Evolutionary conservation across 1,140 invertebrate species (phyloP).

Genomic region (Melipona quadrifasciata): DNA sequence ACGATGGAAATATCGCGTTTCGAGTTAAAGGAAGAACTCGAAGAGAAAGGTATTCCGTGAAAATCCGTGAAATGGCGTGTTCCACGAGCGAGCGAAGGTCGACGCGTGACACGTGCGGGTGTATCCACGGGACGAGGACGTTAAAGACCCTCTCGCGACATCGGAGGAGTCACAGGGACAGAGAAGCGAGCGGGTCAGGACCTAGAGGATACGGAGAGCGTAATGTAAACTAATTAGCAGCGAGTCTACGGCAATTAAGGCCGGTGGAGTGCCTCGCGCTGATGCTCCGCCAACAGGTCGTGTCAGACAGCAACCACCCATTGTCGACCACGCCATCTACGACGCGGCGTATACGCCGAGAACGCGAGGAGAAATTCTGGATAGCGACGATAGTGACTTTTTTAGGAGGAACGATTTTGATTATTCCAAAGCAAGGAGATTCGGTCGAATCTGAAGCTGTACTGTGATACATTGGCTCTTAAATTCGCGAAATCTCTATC

Average conservation of each 20-base stretch:
- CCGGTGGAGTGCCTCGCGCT: slow-evolving; percentile 76
- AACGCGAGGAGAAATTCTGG: neutral
- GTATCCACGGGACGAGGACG: slow-evolving; percentile 39
- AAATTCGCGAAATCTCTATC: too few species aligned
- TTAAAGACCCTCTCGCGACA: slow-evolving; percentile 75
- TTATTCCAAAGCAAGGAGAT: too few species aligned
- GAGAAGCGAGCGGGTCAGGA: slow-evolving; percentile 69
- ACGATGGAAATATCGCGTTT: too few species aligned
- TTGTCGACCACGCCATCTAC: slow-evolving; percentile 19
- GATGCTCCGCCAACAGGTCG: slow-evolving; percentile 68
- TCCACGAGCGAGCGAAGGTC: neutral
- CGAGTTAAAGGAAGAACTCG: too few species aligned
- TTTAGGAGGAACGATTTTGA: too few species aligned
- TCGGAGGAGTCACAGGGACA: slow-evolving; percentile 59
- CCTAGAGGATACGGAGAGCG: slow-evolving; percentile 76
- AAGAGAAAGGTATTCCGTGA: too few species aligned
- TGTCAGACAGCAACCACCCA: slow-evolving; percentile 20
- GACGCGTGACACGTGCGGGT: slow-evolving; percentile 33
- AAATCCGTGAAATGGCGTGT: too few species aligned
- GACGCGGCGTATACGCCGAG: neutral
- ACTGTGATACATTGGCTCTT: too few species aligned
- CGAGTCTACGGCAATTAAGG: slow-evolving; percentile 81
- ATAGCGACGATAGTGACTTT: neutral
- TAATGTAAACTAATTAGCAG: slow-evolving; percentile 82
- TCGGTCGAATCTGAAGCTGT: too few species aligned